Evolutionary conservation across 1,140 invertebrate genomes (phyloP).

Genomic region (Drosophila ironensis): DNA sequence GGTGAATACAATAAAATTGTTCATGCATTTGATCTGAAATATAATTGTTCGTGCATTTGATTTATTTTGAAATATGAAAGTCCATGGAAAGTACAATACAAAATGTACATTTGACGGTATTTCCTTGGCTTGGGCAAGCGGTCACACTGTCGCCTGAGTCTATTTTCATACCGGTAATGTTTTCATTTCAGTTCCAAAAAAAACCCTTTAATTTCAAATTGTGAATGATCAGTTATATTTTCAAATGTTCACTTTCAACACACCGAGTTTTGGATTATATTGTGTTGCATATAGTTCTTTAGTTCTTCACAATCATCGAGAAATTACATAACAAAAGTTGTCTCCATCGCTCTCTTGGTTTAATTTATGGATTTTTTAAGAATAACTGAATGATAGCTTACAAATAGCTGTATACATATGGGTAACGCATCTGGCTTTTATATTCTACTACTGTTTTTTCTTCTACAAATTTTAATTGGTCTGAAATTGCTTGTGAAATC

Average conservation of each 20-base stretch:
- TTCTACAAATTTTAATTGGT: no score
- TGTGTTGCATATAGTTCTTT: neutral
- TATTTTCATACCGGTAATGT: conserved; percentile 1
- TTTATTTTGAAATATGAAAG: no score
- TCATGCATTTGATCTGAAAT: conserved; percentile 22
- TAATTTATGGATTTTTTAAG: neutral
- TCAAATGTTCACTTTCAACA: neutral
- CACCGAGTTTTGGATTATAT: neutral
- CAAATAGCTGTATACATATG: no score
- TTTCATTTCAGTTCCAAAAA: neutral
- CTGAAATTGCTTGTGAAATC: no score
- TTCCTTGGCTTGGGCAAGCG: neutral
- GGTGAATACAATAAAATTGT: conserved; percentile 37
- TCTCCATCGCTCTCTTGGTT: neutral
- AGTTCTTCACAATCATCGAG: neutral
- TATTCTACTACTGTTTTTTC: no score
- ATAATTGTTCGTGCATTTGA: neutral
- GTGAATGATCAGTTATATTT: conserved; percentile 1
- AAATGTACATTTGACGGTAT: no score
- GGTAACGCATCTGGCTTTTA: no score
- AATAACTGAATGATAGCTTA: neutral
- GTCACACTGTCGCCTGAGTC: neutral
- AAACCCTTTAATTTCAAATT: neutral
- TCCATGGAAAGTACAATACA: no score
- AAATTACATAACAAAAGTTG: neutral